Evolutionary conservation across 2,888 invertebrate genomes (phyloP).

Genomic region (Cataglyphis albicans): DNA sequence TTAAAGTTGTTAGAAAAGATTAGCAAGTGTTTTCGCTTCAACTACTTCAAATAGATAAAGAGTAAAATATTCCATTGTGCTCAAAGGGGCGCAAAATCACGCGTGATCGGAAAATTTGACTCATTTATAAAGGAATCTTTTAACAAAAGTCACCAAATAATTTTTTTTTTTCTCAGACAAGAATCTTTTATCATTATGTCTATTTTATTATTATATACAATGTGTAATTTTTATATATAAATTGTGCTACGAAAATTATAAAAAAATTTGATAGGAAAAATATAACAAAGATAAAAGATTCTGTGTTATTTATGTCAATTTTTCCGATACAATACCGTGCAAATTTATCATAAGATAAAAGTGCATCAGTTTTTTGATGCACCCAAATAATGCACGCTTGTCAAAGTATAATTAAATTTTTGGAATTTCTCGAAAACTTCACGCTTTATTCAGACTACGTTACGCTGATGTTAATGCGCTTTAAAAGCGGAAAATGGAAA

Average conservation of each 20-base stretch:
- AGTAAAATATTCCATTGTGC: slow-evolving; percentile 23
- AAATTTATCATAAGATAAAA: background rate
- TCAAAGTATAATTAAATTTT: background rate
- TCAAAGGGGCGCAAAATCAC: background rate
- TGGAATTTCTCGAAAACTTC: background rate
- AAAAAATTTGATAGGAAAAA: background rate
- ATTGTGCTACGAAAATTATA: background rate
- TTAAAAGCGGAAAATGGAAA: slow-evolving; percentile 39
- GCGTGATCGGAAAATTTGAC: background rate
- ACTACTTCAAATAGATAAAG: slow-evolving; percentile 38
- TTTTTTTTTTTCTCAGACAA: background rate
- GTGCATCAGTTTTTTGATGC: background rate
- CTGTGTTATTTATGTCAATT: background rate
- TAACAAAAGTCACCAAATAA: background rate
- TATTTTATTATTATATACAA: background rate
- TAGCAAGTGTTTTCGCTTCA: slow-evolving; percentile 37
- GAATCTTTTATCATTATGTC: background rate
- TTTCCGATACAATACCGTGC: background rate
- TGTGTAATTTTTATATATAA: background rate
- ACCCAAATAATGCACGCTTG: background rate
- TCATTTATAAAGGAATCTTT: background rate
- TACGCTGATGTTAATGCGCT: background rate
- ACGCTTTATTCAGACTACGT: background rate
- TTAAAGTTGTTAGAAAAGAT: slow-evolving; percentile 49
- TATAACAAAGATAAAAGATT: background rate